Evolutionary conservation across 2,113 vertebrate species (phyloP), one percentile per base, ranked within the genome.

Genomic region (Ptilonorhynchus violaceus): DNA sequence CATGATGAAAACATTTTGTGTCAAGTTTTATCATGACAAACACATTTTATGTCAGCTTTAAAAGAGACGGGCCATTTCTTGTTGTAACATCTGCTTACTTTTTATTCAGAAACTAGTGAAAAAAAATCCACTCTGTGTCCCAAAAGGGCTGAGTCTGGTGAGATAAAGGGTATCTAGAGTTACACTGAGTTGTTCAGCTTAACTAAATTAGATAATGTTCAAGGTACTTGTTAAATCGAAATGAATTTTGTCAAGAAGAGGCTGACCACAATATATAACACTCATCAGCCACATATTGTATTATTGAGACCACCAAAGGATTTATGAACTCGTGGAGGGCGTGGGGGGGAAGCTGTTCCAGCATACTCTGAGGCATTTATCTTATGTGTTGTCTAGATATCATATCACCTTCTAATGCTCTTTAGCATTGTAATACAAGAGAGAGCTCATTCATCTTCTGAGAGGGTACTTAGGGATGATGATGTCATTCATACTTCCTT

Each of bases 401-500:
- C 95, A 98, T 97, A 98, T 98, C 97, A 95, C 88, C 98, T 97
- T 97, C 97, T 98, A 98, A 98, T 98, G 97, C 96, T 98, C 98
- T 98, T 98, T 98, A 98, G 97, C 97, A 97, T 96, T 94, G 96
- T 94, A 97, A 88, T 97, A 98, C 97, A 97, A 97, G 96, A 97
- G 97, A 97, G 98, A 85, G 92, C 93, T 89, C 97, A 95, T 97
- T 98, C 94, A 97, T 83, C 92, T 95, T 97, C 93, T 31, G 59
- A 96, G 86, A 87, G 94, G 76, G 60, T 95, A 93, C 97, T 97
- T 95, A 97, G 88, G 95, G 93, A 97, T 96, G 96, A 98, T 98
- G 98, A 98, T 98, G 98, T 98, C 98, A 97, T 96, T 97, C 90
- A 98, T 98, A 97, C 97, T 98, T 98, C 93, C 94, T 90, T 95